These are phyloP conservation scores for Cardiocondyla obscurior DNA, from an alignment of 1,140 invertebrate genomes.

Conservation along the genomic window DNA sequence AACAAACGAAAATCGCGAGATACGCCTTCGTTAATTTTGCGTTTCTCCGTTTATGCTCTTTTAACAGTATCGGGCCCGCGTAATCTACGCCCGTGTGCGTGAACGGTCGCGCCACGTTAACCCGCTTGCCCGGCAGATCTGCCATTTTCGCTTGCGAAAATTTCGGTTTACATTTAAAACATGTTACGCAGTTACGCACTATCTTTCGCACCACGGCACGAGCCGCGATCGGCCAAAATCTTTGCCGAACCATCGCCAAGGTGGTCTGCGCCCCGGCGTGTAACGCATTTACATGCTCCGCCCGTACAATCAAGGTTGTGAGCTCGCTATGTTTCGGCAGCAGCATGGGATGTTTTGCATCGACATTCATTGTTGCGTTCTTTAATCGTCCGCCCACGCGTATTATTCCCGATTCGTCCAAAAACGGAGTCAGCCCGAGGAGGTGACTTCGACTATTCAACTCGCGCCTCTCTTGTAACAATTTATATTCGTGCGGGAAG, in stretches of 20 bases:
- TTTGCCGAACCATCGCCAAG: background rate
- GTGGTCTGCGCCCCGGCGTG: background rate
- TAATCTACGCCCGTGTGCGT: background rate
- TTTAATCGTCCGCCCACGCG: background rate
- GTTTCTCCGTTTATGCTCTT: background rate
- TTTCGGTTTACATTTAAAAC: no score
- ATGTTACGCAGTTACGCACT: no score
- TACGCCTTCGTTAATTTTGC: background rate
- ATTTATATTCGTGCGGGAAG: no score
- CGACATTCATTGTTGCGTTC: background rate
- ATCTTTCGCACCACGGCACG: no score
- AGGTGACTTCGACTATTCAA: no score
- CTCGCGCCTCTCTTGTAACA: no score
- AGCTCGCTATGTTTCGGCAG: background rate
- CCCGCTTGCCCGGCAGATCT: no score
- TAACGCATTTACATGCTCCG: background rate
- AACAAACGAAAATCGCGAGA: conserved; percentile 45
- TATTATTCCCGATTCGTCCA: background rate
- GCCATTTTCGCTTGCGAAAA: no score
- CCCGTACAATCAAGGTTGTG: background rate
- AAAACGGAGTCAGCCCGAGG: background rate
- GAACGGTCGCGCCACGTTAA: background rate
- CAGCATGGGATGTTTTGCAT: background rate
- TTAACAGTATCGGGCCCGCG: background rate
- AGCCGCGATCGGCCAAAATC: background rate